Percentiles rank a stretch among this genome's conserved stretches.
Evolutionary conservation across 2,113 vertebrate species (phyloP).

Genomic region (Aspiorhynchus laticeps): DNA sequence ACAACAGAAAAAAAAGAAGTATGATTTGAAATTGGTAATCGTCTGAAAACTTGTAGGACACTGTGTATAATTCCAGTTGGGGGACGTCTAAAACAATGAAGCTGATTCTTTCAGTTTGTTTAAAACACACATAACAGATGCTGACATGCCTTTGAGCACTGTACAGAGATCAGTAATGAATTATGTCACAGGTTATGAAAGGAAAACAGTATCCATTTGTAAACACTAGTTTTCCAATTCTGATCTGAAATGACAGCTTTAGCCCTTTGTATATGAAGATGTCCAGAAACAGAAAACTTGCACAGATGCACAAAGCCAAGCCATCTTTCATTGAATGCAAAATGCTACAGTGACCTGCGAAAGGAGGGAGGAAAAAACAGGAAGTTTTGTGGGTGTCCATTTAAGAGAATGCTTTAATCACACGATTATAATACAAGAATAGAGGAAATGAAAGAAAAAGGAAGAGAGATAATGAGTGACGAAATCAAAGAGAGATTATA

Average conservation of each 20-base stretch:
- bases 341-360: conserved; percentile 40
- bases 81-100: background rate
- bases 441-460: conserved; percentile 21
- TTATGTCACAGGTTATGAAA: conserved; percentile 1
- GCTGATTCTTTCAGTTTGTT: background rate
- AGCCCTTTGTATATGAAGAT: conserved; percentile 37
- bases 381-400: conserved; percentile 29
- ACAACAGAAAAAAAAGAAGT: background rate
- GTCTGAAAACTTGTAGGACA: background rate
- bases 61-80: background rate
- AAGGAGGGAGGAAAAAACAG: conserved; percentile 26
- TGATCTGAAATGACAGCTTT: conserved; percentile 18
- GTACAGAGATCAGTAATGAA: background rate
- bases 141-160: background rate
- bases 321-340: conserved; percentile 35
- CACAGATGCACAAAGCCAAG: conserved; percentile 14
- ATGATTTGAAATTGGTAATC: background rate
- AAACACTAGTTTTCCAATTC: background rate
- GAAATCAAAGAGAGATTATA: conserved; percentile 28
- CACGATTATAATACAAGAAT: conserved; percentile 45
- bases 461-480: conserved; percentile 7
- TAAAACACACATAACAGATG: background rate
- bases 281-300: conserved; percentile 47
- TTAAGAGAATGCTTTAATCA: conserved; percentile 51
- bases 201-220: background rate